A percentile compares a stretch with the other conserved stretches of the same genome.
Evolutionary conservation across 35 echinoderm and acorn worm genomes (phyloP).

Genomic region (Heliocidaris erythrogramma): DNA sequence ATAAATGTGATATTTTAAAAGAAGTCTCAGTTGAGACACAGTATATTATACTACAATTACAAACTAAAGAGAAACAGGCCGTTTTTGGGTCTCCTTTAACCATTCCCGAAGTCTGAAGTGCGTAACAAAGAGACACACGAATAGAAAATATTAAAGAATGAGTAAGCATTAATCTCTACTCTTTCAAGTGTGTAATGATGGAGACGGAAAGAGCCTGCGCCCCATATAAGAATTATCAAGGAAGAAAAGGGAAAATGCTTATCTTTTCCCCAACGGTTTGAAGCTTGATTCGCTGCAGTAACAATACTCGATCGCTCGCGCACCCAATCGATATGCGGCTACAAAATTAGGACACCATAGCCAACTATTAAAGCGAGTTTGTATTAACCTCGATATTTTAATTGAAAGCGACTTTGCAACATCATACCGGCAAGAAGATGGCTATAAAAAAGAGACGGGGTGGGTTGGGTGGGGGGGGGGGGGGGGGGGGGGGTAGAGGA

Average conservation of each 20-base stretch:
- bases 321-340: too few species aligned
- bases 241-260: background rate
- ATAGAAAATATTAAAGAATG: background rate
- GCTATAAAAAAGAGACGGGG: too few species aligned
- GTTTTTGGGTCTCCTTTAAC: background rate
- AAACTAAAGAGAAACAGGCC: background rate
- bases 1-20: background rate
- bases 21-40: background rate
- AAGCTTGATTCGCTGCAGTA: too few species aligned
- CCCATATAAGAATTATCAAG: background rate
- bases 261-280: too few species aligned
- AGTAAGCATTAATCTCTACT: background rate
- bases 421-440: background rate
- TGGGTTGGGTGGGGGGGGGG: too few species aligned
- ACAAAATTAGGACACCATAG: background rate
- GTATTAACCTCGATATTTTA: background rate
- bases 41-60: background rate
- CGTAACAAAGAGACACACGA: too few species aligned
- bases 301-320: too few species aligned
- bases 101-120: too few species aligned
- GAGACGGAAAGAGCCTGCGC: background rate
- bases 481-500: too few species aligned
- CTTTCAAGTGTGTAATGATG: background rate
- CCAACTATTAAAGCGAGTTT: background rate
- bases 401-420: background rate